Evolutionary conservation across 23 tunicate species (phyloP).

Genomic region (Halocynthia aurantium): DNA sequence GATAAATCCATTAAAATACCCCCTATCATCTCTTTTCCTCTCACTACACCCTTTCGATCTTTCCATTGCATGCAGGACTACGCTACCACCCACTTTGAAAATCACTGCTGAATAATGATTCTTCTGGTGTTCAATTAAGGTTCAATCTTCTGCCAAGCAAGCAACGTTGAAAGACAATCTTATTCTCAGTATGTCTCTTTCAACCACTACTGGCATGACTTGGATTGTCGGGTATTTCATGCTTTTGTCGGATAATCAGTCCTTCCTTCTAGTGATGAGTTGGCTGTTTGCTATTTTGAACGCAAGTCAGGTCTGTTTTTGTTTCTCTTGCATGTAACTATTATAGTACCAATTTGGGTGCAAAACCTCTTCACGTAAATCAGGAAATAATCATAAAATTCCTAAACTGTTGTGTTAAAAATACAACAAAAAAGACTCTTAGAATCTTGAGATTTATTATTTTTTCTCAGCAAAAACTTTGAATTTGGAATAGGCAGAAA

Average conservation of each 20-base stretch:
- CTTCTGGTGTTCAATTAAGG: conserved; percentile 8
- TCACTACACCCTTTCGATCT: too few species aligned
- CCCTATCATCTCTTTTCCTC: too few species aligned
- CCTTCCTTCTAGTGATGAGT: conserved; percentile 28
- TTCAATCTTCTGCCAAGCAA: conserved; percentile 22
- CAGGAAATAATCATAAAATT: too few species aligned
- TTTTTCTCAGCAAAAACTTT: too few species aligned
- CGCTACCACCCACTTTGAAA: too few species aligned
- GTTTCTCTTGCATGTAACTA: not conserved
- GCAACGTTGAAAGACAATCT: conserved; percentile 14
- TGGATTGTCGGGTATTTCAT: conserved; percentile 64
- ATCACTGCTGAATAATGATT: not conserved
- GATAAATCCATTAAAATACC: too few species aligned
- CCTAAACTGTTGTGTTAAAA: too few species aligned
- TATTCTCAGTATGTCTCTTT: conserved; percentile 30
- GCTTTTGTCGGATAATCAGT: conserved; percentile 48
- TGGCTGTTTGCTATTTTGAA: conserved; percentile 51
- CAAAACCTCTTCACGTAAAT: not conserved
- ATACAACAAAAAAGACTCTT: too few species aligned
- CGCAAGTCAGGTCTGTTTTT: conserved; percentile 42
- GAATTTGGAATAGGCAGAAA: too few species aligned
- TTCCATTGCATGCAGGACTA: too few species aligned
- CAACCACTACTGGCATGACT: conserved; percentile 46
- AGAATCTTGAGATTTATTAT: too few species aligned
- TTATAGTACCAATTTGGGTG: not conserved